Evolutionary conservation across 2,888 invertebrate species (phyloP), one percentile per base, ranked within the genome.

Genomic region (Calameuta filiformis): DNA sequence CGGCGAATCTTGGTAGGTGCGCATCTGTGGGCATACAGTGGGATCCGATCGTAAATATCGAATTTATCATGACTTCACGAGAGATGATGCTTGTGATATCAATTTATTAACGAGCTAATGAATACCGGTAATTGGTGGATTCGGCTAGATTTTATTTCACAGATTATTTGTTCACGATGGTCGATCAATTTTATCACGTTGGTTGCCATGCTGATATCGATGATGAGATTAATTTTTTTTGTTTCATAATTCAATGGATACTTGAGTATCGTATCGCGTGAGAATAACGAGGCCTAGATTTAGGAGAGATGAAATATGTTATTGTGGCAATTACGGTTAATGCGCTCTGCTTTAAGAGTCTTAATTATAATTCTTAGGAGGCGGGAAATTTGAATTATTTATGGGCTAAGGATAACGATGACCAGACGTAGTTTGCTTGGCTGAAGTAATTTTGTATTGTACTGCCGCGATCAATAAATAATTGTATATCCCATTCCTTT

Each of bases 1-100:
- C 97, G 82, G 97, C 96, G 91, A 98, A 97, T 87, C 95, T 94
- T 79, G 98, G 98, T 91, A 96, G 93, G 86, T 94, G 93, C 68
- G 94, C 93, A 91, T 94, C 95, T 95, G 94, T 68, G 86, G 56
- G 9, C 56, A 56, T 6, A 23, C 56, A 56, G 56, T 56, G 56
- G 56, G 9, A 56, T 9, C 9, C 6, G 15, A 56, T 56, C 23
- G 23, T 56, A 9, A 56, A 56, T 56, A 23, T 56, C 56, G 56
- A 9, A 23, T 56, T 56, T 23, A 56, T 56, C 23, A 56, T 31
- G 31, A 31, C 31, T 31, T 31, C 31, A 31, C 0, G 56, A 23
- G 56, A 23, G 23, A 23, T 9, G 56, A 56, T 23, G 23, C 23
- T 23, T 2, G 56, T 9, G 56, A 56, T 23, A 23, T 56, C 56